Conservation (phyloP, 37 sponge, comb jelly and placozoan genomes). For the Corticium candelabrum region DNA sequence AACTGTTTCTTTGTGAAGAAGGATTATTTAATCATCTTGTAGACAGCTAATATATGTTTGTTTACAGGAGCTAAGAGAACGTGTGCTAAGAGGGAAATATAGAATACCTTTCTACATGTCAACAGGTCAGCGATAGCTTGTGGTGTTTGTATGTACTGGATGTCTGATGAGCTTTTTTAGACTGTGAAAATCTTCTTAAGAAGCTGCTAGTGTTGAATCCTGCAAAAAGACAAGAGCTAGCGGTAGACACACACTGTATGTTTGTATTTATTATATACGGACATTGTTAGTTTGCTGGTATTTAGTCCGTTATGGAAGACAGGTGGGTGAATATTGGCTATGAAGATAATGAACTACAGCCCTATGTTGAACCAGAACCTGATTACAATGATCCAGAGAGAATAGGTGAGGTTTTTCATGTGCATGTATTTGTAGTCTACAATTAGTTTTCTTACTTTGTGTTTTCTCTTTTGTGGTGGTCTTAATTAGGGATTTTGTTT, state of each 20-base stretch:
- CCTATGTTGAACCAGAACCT: conserved; percentile 74
- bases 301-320: conserved; percentile 84
- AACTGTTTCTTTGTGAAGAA: too few species aligned
- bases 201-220: conserved; percentile 93
- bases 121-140: conserved; percentile 46
- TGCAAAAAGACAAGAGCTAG: conserved; percentile 64
- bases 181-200: conserved; percentile 98
- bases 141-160: neutral
- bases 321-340: conserved; percentile 95
- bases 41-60: neutral
- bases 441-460: neutral
- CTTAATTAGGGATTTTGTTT: too few species aligned
- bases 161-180: conserved; percentile 26
- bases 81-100: conserved; percentile 97
- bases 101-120: conserved; percentile 99
- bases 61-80: conserved; percentile 91
- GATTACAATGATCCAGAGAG: conserved; percentile 58
- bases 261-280: too few species aligned
- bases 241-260: conserved; percentile 62
- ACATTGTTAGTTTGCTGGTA: too few species aligned
- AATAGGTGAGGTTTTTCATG: conserved; percentile 61
- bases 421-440: neutral
- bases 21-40: neutral
- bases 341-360: conserved; percentile 72
- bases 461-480: too few species aligned